Percentiles rank a stretch among this genome's conserved stretches.
Evolutionary conservation across 2,113 vertebrate species (phyloP).

Genomic region (Anseranas semipalmata): DNA sequence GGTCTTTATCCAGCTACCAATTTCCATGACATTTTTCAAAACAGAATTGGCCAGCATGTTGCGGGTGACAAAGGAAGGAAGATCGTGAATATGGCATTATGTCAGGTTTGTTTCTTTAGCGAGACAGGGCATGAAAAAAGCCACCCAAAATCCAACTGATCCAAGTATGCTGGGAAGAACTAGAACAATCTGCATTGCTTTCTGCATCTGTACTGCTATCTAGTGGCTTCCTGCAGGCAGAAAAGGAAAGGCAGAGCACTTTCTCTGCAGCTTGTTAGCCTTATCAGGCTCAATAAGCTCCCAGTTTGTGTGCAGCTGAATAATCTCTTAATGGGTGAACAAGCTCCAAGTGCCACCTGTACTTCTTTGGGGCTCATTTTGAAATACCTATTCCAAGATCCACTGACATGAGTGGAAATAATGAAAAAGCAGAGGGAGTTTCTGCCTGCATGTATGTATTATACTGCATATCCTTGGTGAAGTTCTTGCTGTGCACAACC

Average conservation of each 20-base stretch:
- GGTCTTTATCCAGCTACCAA: not conserved
- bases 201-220: not conserved
- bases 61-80: not conserved
- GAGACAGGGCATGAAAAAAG: not conserved
- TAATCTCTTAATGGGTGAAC: not conserved
- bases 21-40: not conserved
- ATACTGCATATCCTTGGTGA: not conserved
- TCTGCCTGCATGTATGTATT: not conserved
- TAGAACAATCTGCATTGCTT: not conserved
- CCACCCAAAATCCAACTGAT: not conserved
- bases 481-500: not conserved
- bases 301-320: not conserved
- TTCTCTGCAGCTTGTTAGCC: not conserved
- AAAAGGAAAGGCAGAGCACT: not conserved
- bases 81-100: not conserved
- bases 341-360: not conserved
- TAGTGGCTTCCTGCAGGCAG: not conserved
- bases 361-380: not conserved
- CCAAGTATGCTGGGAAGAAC: not conserved
- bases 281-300: not conserved
- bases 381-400: not conserved
- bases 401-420: not conserved
- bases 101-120: not conserved
- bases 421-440: not conserved
- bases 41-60: not conserved